A percentile compares a stretch with the other conserved stretches of the same genome.
phyloP scores from a whole-genome alignment of 2,888 invertebrate species.

The Ormyrus rosae region DNA sequence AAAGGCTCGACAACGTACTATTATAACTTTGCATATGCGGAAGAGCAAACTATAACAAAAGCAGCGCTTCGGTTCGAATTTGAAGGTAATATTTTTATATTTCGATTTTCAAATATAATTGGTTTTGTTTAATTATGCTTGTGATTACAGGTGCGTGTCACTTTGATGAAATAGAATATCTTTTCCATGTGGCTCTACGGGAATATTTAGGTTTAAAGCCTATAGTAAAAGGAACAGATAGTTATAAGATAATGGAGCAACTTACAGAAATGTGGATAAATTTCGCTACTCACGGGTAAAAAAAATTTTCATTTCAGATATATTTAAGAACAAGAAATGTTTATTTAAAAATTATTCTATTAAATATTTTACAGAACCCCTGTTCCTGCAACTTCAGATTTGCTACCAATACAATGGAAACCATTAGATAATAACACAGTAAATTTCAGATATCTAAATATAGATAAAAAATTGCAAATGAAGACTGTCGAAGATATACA shows the following conservation, averaged over 20 bases:
- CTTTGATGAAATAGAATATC: conserved; percentile 65
- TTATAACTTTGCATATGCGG: conserved; percentile 66
- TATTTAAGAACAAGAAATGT: background rate
- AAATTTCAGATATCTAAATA: no score
- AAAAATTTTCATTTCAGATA: no score
- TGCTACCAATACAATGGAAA: conserved; percentile 64
- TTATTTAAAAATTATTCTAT: conserved; percentile 13
- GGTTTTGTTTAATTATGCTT: conserved; percentile 4
- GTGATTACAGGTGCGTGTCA: conserved; percentile 57
- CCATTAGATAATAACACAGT: conserved; percentile 56
- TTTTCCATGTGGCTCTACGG: conserved; percentile 62
- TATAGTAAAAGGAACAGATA: conserved; percentile 46
- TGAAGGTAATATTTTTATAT: background rate
- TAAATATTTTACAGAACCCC: conserved; percentile 64
- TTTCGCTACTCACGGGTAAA: conserved; percentile 71
- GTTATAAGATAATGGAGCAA: conserved; percentile 61
- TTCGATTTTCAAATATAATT: background rate
- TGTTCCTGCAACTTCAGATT: conserved; percentile 62
- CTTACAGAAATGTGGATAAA: conserved; percentile 70
- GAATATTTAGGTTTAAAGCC: conserved; percentile 48
- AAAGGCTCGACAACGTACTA: conserved; percentile 61
- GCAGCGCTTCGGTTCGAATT: background rate
- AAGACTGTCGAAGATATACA: no score
- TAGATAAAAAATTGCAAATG: no score
- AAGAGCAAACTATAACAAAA: conserved; percentile 56